These are phyloP conservation scores for Heliconius erato DNA, from an alignment of 2,888 invertebrate genomes.

Conservation along the genomic window DNA sequence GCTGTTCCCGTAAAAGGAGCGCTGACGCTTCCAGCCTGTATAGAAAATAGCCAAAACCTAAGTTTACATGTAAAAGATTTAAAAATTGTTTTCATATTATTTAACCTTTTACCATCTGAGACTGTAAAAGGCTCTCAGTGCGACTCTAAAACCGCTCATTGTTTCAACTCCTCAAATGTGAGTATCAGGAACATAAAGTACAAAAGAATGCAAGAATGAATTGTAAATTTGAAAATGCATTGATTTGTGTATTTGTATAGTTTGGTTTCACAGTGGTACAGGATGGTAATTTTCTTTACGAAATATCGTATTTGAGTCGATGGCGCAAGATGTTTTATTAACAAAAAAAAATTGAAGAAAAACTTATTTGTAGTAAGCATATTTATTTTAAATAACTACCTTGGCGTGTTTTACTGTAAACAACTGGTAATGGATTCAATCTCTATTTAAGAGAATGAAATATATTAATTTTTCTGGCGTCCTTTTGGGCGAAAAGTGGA, in stretches of 20 bases:
- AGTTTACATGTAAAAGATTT: not conserved
- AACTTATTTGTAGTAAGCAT: too few species aligned
- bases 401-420: too few species aligned
- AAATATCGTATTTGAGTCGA: not conserved
- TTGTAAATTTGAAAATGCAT: conserved; percentile 18
- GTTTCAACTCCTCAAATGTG: conserved; percentile 23
- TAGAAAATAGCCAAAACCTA: not conserved
- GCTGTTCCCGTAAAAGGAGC: too few species aligned
- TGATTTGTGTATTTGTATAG: not conserved
- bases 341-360: too few species aligned
- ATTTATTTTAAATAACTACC: too few species aligned
- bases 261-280: too few species aligned
- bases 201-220: conserved; percentile 18
- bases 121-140: conserved; percentile 26
- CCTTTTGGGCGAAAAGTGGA: too few species aligned
- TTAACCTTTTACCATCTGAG: not conserved
- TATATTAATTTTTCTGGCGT: too few species aligned
- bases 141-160: conserved; percentile 23
- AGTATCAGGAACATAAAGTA: conserved; percentile 25
- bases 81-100: not conserved
- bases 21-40: too few species aligned
- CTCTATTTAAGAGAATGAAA: too few species aligned
- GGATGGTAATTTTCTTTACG: not conserved
- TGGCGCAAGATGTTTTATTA: too few species aligned
- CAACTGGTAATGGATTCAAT: too few species aligned